A percentile compares a stretch with the other conserved stretches of the same genome.
These are phyloP conservation scores for Lasioglossum leucozonium DNA, from an alignment of 2,888 invertebrate species.

Conservation along the genomic window DNA sequence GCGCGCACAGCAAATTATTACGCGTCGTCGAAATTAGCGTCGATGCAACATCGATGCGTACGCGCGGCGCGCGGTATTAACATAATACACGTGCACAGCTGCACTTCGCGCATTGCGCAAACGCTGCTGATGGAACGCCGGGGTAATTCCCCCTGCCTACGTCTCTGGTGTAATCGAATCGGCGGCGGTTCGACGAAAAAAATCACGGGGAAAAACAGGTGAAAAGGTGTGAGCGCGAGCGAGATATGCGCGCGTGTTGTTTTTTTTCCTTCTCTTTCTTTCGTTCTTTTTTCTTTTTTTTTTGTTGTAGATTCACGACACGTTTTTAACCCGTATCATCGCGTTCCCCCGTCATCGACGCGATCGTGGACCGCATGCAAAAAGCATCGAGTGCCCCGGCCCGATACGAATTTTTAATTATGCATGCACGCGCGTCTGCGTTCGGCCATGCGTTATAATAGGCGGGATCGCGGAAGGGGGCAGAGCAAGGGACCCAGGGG, in stretches of 20 bases:
- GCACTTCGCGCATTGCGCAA: conserved; percentile 10
- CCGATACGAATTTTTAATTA: conserved; percentile 67
- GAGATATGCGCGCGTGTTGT: not conserved
- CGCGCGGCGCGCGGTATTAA: conserved; percentile 9
- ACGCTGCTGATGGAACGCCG: not conserved
- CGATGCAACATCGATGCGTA: conserved; percentile 8
- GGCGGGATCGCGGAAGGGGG: conserved; percentile 7
- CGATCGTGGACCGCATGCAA: conserved; percentile 37
- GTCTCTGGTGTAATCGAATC: not conserved
- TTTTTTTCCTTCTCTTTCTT: not conserved
- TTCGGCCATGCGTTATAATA: conserved; percentile 59
- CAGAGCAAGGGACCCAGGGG: not conserved
- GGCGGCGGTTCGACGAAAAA: not conserved
- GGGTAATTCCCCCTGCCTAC: not conserved
- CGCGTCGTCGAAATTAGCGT: conserved; percentile 36
- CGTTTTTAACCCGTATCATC: conserved; percentile 52
- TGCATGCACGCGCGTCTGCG: conserved; percentile 54
- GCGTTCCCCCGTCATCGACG: conserved; percentile 21
- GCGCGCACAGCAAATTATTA: conserved; percentile 21
- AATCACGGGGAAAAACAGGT: not conserved
- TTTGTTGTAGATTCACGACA: conserved; percentile 26
- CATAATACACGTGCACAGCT: conserved; percentile 7
- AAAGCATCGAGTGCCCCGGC: conserved; percentile 28
- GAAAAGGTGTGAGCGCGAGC: not conserved
- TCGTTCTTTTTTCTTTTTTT: not conserved